These are phyloP conservation scores for Tragelaphus imberbis DNA, from an alignment of 2,113 vertebrate species.

Conservation along the genomic window DNA sequence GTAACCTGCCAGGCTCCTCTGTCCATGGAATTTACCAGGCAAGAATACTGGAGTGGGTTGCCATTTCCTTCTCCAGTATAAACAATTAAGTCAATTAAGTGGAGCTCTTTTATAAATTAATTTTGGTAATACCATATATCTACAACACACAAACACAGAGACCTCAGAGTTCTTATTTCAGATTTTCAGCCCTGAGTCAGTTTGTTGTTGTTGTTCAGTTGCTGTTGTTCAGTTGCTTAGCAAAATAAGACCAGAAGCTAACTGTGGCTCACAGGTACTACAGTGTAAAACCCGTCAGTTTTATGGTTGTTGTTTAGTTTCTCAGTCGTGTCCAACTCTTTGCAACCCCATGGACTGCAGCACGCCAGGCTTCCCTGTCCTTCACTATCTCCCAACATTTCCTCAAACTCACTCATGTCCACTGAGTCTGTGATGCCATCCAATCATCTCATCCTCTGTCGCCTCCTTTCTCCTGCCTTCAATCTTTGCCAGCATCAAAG, in stretches of 20 bases:
- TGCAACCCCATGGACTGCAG: background rate
- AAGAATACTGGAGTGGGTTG: background rate
- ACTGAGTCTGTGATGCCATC: background rate
- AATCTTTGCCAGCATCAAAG: background rate
- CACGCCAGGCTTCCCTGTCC: background rate
- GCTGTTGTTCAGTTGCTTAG: background rate
- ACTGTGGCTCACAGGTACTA: background rate
- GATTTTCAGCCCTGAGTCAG: background rate
- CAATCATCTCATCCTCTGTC: background rate
- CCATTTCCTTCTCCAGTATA: background rate
- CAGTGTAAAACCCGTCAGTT: background rate
- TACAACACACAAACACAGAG: background rate
- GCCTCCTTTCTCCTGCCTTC: background rate
- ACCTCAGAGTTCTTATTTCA: background rate
- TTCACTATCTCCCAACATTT: background rate
- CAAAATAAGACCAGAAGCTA: background rate
- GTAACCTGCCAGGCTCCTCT: background rate
- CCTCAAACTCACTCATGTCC: background rate
- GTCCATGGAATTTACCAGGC: background rate
- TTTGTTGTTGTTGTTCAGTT: background rate
- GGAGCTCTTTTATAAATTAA: background rate
- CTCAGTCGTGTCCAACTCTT: background rate
- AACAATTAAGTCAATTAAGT: background rate
- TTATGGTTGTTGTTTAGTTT: background rate
- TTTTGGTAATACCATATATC: background rate